These are phyloP conservation scores for Dastarcus helophoroides DNA, from an alignment of 2,888 invertebrate genomes.

Conservation along the genomic window DNA sequence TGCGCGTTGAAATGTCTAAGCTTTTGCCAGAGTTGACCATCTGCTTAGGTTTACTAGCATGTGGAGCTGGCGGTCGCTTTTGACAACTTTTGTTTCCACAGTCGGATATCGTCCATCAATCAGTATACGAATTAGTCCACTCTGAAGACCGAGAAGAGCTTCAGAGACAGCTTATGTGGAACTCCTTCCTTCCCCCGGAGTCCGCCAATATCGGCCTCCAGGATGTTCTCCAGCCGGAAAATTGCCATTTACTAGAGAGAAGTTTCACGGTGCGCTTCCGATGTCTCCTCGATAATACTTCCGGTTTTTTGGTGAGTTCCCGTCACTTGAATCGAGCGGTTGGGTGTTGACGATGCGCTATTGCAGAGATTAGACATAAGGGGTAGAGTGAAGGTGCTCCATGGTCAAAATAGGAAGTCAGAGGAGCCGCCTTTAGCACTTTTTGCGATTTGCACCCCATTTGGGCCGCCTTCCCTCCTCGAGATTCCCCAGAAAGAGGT, in stretches of 20 bases:
- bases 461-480: slow-evolving; percentile 92
- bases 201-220: slow-evolving; percentile 68
- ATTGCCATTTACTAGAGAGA: slow-evolving; percentile 82
- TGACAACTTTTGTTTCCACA: slow-evolving; percentile 51
- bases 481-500: slow-evolving; percentile 98
- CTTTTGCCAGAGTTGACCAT: too few species aligned
- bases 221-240: slow-evolving; percentile 80
- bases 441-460: slow-evolving; percentile 97
- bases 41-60: too few species aligned
- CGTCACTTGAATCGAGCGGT: too few species aligned
- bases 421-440: slow-evolving; percentile 90
- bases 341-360: too few species aligned
- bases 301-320: slow-evolving; percentile 94
- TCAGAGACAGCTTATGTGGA: slow-evolving; percentile 90
- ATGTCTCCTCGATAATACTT: slow-evolving; percentile 97
- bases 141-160: slow-evolving; percentile 98
- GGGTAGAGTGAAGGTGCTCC: slow-evolving; percentile 89
- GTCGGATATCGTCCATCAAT: slow-evolving; percentile 99
- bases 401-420: slow-evolving; percentile 91
- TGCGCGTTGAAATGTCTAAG: too few species aligned
- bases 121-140: slow-evolving; percentile 97
- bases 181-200: slow-evolving; percentile 78
- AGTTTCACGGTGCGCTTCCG: slow-evolving; percentile 98
- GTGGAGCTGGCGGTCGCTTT: background rate
- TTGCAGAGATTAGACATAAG: slow-evolving; percentile 92